A percentile compares a stretch with the other conserved stretches of the same genome.
These are phyloP conservation scores for Formicarius rufipectus DNA, from an alignment of 2,113 vertebrate species.

Conservation along the genomic window DNA sequence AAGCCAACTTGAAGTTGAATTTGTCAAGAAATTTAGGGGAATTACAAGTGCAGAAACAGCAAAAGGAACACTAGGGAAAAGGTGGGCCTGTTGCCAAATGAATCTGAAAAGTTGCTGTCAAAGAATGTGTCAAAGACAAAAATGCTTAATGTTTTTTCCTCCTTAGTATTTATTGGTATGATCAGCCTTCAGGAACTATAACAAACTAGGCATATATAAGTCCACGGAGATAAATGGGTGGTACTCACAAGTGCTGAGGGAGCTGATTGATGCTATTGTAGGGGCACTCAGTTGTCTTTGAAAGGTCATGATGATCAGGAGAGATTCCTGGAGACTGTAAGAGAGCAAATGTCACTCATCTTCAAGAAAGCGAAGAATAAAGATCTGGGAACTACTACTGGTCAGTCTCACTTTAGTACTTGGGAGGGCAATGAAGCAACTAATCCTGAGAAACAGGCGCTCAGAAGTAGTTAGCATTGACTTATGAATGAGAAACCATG, in stretches of 20 bases:
- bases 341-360: not conserved
- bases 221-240: not conserved
- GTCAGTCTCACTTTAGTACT: not conserved
- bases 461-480: not conserved
- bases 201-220: not conserved
- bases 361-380: not conserved
- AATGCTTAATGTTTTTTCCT: not conserved
- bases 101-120: not conserved
- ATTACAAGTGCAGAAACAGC: not conserved
- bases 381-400: not conserved
- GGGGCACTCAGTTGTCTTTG: not conserved
- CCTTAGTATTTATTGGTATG: not conserved
- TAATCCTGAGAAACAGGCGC: not conserved
- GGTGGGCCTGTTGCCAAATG: not conserved
- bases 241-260: not conserved
- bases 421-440: not conserved
- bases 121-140: not conserved
- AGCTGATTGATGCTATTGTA: not conserved
- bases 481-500: not conserved
- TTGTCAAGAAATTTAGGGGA: not conserved
- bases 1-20: not conserved
- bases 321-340: not conserved
- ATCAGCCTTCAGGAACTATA: not conserved
- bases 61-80: not conserved
- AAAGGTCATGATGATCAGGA: not conserved